Evolutionary conservation across 2,888 invertebrate species (phyloP), one percentile per base, ranked within the genome.

Genomic region (Rotaria sp.): DNA sequence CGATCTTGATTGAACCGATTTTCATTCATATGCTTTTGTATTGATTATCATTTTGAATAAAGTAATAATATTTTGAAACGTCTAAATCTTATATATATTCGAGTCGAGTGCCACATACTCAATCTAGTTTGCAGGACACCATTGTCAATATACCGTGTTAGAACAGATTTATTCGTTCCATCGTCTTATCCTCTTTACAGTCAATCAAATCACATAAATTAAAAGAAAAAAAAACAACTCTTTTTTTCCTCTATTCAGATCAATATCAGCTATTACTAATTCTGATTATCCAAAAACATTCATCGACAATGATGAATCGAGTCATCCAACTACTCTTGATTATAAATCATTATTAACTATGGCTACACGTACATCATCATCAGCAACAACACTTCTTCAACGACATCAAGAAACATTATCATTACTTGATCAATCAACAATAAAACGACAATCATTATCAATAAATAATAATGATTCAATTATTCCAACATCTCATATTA

Each of bases 331-430:
- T 67, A 21, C 67, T 7, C 35, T 67, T 45, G 84, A 84, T 50
- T 52, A 52, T 48, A 48, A 84, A 84, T 48, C 50, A 45, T 48
- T 84, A 30, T 45, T 52, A 41, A 52, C 24, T 2, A 48, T 84
- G 50, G 84, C 84, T 21, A 38, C 84, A 30, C 48, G 52, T 30
- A 84, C 50, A 84, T 30, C 84, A 84, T 84, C 84, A 84, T 52
- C 84, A 45, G 84, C 84, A 24, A 35, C 84, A 45, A 52, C 84
- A 45, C 50, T 67, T 67, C 67, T 67, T 5, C 35, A 67, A 35
- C 67, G 67, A 67, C 67, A 67, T 35, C 67, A 67, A 67, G 67
- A 67, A 67, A 67, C 67, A 7, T 38, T 67, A 67, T 67, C 67
- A 67, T 30, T 67, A 21, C 67, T 67, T 30, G 30, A 67, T 67